Evolutionary conservation across 2,888 invertebrate species (phyloP).

Genomic region (Napeogenes sylphis): DNA sequence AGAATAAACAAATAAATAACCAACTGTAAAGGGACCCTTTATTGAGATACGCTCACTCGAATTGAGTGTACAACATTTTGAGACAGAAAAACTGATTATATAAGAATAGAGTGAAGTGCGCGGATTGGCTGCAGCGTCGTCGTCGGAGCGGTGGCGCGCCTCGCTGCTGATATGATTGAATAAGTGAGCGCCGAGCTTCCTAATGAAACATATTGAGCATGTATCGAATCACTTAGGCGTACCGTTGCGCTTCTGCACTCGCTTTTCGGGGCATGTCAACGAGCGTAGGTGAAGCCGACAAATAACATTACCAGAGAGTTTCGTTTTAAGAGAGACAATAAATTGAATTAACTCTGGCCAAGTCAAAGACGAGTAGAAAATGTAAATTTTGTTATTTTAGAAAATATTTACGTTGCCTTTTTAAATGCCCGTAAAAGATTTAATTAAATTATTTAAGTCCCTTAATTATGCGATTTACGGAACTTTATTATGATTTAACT

Average conservation of each 20-base stretch:
- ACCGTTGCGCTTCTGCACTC: constrained; percentile 68
- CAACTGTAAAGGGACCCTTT: constrained; percentile 35
- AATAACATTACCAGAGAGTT: constrained; percentile 69
- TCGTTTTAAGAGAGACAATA: constrained; percentile 73
- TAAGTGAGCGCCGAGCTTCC: constrained; percentile 67
- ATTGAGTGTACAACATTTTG: constrained; percentile 50
- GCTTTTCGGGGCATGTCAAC: constrained; percentile 65
- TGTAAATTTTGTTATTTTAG: constrained; percentile 60
- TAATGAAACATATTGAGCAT: constrained; percentile 78
- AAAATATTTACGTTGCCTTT: constrained; percentile 59
- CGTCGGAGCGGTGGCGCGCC: constrained; percentile 44
- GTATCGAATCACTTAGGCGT: constrained; percentile 76
- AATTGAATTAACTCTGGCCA: constrained; percentile 70
- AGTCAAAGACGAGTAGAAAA: constrained; percentile 66
- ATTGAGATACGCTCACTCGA: constrained; percentile 42
- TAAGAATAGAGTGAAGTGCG: constrained; percentile 57
- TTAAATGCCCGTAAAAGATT: constrained; percentile 50
- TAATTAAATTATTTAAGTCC: constrained; percentile 70
- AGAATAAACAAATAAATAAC: constrained; percentile 24
- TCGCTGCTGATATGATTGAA: constrained; percentile 70
- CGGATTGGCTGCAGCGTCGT: constrained; percentile 48
- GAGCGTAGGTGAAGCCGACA: constrained; percentile 70
- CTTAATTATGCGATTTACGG: constrained; percentile 57
- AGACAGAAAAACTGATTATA: constrained; percentile 66
- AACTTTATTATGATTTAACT: constrained; percentile 45